phyloP scores from a whole-genome alignment of 2,888 invertebrate species.

The Patella depressa region DNA sequence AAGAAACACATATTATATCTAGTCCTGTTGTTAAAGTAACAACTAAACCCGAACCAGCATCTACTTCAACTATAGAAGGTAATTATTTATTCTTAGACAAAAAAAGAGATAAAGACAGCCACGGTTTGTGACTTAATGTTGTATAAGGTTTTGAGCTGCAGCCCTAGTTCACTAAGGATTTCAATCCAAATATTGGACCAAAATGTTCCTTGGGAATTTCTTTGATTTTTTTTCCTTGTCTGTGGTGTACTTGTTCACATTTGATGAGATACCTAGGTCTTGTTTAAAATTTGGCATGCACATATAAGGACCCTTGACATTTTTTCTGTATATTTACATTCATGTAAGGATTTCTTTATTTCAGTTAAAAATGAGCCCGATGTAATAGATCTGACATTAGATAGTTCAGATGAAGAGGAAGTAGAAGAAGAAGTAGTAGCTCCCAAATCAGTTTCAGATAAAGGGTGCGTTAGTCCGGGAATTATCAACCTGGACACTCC shows the following conservation, averaged over 20 bases:
- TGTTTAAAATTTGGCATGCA: no score
- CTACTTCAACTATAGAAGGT: slow-evolving; percentile 17
- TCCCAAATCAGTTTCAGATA: slow-evolving; percentile 26
- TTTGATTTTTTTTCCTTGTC: no score
- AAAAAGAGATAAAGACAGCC: neutral
- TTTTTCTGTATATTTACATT: no score
- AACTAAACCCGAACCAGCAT: slow-evolving; percentile 18
- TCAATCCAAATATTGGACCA: no score
- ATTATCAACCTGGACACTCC: slow-evolving; percentile 55
- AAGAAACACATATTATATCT: slow-evolving; percentile 53
- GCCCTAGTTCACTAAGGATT: no score
- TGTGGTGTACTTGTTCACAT: no score
- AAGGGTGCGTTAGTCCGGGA: slow-evolving; percentile 56
- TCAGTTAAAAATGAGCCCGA: slow-evolving; percentile 27
- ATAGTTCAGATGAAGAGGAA: slow-evolving; percentile 63
- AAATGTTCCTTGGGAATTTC: no score
- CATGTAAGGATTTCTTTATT: no score
- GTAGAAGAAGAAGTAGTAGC: slow-evolving; percentile 33
- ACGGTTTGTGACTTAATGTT: no score
- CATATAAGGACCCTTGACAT: no score
- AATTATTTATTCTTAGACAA: neutral
- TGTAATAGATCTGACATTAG: slow-evolving; percentile 65
- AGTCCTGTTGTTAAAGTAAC: slow-evolving; percentile 46
- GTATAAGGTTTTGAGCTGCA: no score
- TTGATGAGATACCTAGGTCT: no score